These are phyloP conservation scores for Cantharis nigra DNA, from an alignment of 2,888 invertebrate genomes.

Conservation along the genomic window DNA sequence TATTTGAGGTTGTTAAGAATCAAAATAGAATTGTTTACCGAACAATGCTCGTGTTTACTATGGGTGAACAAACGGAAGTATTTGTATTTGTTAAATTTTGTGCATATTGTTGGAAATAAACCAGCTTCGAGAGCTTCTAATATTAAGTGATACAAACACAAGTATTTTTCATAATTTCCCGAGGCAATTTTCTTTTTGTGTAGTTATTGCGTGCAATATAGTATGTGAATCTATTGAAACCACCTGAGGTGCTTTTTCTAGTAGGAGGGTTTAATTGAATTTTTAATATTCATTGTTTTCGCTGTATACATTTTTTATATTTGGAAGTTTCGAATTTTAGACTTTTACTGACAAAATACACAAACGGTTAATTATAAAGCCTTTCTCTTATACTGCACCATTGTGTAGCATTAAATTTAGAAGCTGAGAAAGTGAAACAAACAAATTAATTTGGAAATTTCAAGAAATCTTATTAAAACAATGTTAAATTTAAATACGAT, in stretches of 20 bases:
- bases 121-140: conserved; percentile 15
- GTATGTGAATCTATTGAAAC: neutral
- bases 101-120: conserved; percentile 27
- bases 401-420: neutral
- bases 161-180: conserved; percentile 20
- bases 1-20: conserved; percentile 29
- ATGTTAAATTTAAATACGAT: neutral
- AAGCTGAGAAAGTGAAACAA: neutral
- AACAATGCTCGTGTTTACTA: conserved; percentile 37
- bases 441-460: neutral
- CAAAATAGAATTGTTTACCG: conserved; percentile 39
- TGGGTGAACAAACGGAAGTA: conserved; percentile 34
- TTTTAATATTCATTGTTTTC: neutral
- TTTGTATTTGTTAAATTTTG: conserved; percentile 37
- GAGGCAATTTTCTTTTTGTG: conserved; percentile 10
- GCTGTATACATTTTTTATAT: neutral
- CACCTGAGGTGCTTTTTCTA: neutral
- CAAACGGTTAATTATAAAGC: neutral
- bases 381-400: neutral
- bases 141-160: conserved; percentile 1
- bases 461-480: neutral
- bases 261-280: neutral
- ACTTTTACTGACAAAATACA: neutral
- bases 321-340: neutral
- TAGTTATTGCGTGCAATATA: neutral